Conservation (phyloP, 2,797 vertebrate genomes). For the Aldrovandia affinis region DNA sequence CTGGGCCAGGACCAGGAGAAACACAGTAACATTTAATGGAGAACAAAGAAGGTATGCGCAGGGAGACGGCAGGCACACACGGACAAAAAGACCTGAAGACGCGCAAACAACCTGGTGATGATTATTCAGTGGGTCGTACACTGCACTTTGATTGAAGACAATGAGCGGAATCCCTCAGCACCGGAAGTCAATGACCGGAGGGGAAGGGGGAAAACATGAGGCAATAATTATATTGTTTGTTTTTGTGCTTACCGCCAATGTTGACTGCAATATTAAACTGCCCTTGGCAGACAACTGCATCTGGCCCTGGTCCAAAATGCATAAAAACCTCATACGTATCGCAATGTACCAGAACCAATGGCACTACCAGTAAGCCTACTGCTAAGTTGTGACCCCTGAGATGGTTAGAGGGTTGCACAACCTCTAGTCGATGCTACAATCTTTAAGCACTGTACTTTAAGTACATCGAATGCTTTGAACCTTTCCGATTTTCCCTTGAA, state of each 20-base stretch:
- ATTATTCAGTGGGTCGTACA: not conserved
- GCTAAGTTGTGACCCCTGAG: not conserved
- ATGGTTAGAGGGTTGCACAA: too few species aligned
- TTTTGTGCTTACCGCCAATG: not conserved
- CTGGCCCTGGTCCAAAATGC: too few species aligned
- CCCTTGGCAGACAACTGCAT: not conserved
- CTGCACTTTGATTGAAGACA: not conserved
- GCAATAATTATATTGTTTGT: not conserved
- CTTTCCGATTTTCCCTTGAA: not conserved
- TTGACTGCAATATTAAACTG: conserved; percentile 4
- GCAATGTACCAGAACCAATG: not conserved
- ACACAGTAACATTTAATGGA: conserved; percentile 2
- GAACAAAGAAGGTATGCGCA: conserved; percentile 7
- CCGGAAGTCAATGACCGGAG: not conserved
- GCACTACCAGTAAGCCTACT: not conserved
- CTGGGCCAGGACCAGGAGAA: conserved; percentile 3
- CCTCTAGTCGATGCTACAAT: too few species aligned
- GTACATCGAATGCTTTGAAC: not conserved
- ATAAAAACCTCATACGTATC: not conserved
- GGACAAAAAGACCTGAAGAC: not conserved
- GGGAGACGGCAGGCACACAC: conserved; percentile 5
- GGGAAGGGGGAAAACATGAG: not conserved
- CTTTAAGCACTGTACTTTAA: too few species aligned
- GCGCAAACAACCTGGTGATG: not conserved
- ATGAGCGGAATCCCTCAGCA: not conserved